Percentiles rank a stretch among this genome's conserved stretches.
Conservation (phyloP, 2,113 vertebrate genomes). For the Callorhinus ursinus region DNA sequence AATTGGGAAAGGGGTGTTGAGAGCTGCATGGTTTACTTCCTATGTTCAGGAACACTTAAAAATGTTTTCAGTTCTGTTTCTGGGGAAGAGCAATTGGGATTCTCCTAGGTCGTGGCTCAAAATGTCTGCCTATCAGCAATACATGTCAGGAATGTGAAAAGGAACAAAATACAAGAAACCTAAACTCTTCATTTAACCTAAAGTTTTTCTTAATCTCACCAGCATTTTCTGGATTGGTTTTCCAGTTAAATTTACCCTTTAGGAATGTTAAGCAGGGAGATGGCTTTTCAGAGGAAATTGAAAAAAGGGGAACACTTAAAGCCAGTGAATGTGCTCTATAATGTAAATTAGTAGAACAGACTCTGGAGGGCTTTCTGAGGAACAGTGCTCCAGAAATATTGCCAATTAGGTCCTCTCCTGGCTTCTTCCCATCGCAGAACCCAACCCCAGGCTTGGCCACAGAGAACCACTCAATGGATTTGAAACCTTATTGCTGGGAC, state of each 20-base stretch:
- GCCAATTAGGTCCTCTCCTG: not conserved
- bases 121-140: not conserved
- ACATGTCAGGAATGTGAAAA: not conserved
- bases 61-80: not conserved
- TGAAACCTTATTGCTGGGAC: not conserved
- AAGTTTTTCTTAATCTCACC: not conserved
- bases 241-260: not conserved
- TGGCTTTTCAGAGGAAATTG: not conserved
- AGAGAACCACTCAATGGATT: not conserved
- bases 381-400: not conserved
- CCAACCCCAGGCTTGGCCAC: not conserved
- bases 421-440: rapidly evolving
- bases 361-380: not conserved
- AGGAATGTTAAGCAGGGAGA: not conserved
- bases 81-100: not conserved
- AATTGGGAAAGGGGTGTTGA: rapidly evolving
- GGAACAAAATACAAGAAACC: not conserved
- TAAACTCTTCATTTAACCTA: not conserved
- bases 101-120: not conserved
- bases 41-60: not conserved
- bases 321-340: not conserved
- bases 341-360: not conserved
- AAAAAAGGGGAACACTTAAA: not conserved
- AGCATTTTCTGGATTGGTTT: not conserved
- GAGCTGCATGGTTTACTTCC: not conserved